Base-by-base conservation (phyloP, 2,113 vertebrate genomes). In the Jacana jacana region DNA sequence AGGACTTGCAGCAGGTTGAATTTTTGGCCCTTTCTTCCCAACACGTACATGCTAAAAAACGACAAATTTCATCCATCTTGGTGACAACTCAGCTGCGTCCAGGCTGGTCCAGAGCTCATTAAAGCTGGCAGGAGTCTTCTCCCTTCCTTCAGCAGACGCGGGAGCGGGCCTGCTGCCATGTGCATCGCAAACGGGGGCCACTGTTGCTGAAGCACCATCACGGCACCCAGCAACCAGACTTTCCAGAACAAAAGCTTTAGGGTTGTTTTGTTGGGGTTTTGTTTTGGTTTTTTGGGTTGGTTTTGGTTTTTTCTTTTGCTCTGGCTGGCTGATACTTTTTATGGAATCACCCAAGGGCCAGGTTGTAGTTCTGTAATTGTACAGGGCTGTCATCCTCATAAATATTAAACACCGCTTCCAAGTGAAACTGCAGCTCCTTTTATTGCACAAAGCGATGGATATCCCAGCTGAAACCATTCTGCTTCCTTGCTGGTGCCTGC, bases 381-480 rank as follows among this genome's bases (percentile, higher is more conserved):
- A 73, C 76, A 17, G 69, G 82, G 87, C 80, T 82, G 93, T 78
- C 24, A 55, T 96, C 87, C 89, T 97, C 95, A 95, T 97, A 77
- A 95, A 98, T 97, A 97, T 91, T 95, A 73, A 97, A 93, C 79
- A 94, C 48, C 5, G 39, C 31, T 96, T 96, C 96, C 81, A 82
- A 96, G 89, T 64, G 91, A 94, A 94, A 55, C 94, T 76, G 76
- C 85, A 87, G 27, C 64, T 76, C 90, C 91, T 97, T 98, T 93
- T 57, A 90, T 92, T 95, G 88, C 81, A 80, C 95, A 97, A 97
- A 83, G 94, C 46, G 0, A 55, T 68, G 89, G 89, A 71, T 91
- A 95, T 96, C 97, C 96, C 89, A 98, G 93, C 95, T 97, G 97
- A 98, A 97, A 93, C 95, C 93, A n/a, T 66, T 88, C 96, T 95